Conservation (phyloP, 1,140 invertebrate species). For the Idris sp. region DNA sequence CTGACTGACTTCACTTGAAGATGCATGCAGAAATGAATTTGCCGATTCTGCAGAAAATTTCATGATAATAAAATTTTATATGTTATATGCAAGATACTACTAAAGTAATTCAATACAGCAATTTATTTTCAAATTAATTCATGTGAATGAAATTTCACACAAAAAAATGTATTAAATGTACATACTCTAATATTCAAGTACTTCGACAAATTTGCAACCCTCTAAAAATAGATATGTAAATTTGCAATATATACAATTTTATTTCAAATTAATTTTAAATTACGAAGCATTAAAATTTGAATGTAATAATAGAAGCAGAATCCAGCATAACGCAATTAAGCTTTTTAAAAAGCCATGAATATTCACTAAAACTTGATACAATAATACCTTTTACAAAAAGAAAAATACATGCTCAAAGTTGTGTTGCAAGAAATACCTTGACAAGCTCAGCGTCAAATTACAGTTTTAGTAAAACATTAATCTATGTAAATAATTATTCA, state of each 20-base stretch:
- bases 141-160: too few species aligned
- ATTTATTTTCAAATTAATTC: too few species aligned
- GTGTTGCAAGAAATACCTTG: background rate
- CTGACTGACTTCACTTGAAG: constrained; percentile 23
- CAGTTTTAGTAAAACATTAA: too few species aligned
- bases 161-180: too few species aligned
- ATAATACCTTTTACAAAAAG: background rate
- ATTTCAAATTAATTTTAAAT: constrained; percentile 38
- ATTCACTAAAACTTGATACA: constrained; percentile 19
- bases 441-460: constrained; percentile 4
- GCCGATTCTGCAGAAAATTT: constrained; percentile 32
- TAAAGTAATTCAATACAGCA: too few species aligned
- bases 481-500: too few species aligned
- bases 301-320: constrained; percentile 30
- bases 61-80: too few species aligned
- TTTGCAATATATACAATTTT: constrained; percentile 29
- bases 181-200: too few species aligned
- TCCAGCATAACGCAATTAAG: constrained; percentile 31
- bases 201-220: background rate
- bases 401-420: constrained; percentile 8
- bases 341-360: constrained; percentile 30
- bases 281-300: constrained; percentile 33
- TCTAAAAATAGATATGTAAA: constrained; percentile 17
- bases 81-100: too few species aligned
- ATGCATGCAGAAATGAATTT: constrained; percentile 3